These are phyloP conservation scores for Cairina moschata DNA, from an alignment of 2,113 vertebrate genomes.

Conservation along the genomic window DNA sequence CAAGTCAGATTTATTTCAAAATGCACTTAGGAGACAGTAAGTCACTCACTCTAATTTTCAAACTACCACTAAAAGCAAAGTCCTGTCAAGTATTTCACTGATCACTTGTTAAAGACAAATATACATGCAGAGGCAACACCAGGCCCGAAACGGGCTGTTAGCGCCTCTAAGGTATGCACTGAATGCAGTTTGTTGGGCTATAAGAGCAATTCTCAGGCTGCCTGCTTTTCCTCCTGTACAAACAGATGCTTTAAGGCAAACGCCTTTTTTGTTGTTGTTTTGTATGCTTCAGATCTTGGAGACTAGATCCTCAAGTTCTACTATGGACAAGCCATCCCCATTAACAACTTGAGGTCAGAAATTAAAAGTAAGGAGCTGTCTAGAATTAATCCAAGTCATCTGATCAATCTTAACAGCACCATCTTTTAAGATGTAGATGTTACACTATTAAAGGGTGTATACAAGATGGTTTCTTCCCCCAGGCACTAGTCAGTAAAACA, in stretches of 20 bases:
- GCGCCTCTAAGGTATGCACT: rapidly evolving
- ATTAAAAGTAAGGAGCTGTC: background rate
- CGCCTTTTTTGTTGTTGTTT: background rate
- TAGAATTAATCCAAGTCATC: background rate
- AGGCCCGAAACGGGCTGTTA: background rate
- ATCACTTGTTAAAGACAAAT: background rate
- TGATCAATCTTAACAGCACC: background rate
- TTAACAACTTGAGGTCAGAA: rapidly evolving
- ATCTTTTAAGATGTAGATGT: background rate
- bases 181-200: background rate
- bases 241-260: background rate
- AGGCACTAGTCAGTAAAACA: background rate
- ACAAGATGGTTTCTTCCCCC: background rate
- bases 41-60: background rate
- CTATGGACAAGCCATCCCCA: background rate
- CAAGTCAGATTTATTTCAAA: background rate
- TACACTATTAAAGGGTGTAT: background rate
- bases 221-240: background rate
- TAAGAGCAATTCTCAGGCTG: background rate
- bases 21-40: background rate
- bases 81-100: background rate
- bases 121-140: background rate
- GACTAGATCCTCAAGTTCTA: background rate
- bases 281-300: background rate
- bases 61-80: background rate